Conservation (phyloP, 2,888 invertebrate species). For the Gari tellinella region DNA sequence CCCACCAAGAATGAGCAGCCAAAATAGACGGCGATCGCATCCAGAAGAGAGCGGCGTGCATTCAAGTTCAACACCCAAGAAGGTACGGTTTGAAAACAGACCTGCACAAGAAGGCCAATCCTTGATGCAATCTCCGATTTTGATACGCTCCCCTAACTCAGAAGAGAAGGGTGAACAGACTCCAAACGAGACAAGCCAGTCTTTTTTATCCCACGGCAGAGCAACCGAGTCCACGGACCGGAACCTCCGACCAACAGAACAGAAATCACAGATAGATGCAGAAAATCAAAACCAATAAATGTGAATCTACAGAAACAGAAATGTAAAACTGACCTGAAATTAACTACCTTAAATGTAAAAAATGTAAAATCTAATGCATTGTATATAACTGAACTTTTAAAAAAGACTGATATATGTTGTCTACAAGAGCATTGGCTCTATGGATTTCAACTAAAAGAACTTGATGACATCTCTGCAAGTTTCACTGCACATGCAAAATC, state of each 20-base stretch:
- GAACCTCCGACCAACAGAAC: no score
- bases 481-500: not conserved
- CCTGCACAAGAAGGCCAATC: no score
- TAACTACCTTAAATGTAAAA: not conserved
- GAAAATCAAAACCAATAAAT: no score
- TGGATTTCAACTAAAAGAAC: not conserved
- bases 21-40: no score
- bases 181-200: not conserved
- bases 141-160: no score
- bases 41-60: no score
- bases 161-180: not conserved
- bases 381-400: not conserved
- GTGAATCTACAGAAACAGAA: not conserved
- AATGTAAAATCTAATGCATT: conserved; percentile 4
- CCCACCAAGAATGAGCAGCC: no score
- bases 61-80: no score
- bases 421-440: conserved; percentile 12
- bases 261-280: no score
- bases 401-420: not conserved
- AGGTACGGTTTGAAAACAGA: no score
- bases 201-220: conserved; percentile 3
- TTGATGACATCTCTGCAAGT: not conserved
- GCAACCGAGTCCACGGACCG: not conserved
- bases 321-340: not conserved
- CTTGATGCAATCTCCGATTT: no score